Conservation (phyloP, 2,113 vertebrate genomes). For the Tringa solitaria region DNA sequence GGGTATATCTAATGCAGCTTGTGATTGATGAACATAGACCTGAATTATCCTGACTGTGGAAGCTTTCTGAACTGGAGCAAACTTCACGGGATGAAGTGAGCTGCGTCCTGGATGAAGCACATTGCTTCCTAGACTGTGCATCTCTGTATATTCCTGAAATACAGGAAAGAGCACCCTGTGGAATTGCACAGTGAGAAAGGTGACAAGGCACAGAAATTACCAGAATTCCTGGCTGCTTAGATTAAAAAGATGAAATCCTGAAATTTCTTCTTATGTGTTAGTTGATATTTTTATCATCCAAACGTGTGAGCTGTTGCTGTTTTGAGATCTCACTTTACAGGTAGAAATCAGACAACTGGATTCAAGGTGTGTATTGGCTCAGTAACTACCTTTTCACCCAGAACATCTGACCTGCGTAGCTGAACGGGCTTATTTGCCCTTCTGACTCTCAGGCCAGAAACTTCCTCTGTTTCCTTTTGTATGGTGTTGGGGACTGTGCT, state of each 20-base stretch:
- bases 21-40: background rate
- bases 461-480: background rate
- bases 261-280: background rate
- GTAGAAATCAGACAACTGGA: background rate
- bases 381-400: background rate
- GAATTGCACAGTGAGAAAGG: background rate
- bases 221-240: background rate
- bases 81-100: background rate
- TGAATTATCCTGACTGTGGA: background rate
- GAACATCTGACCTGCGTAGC: background rate
- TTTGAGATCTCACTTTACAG: background rate
- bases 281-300: background rate
- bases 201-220: background rate
- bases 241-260: background rate
- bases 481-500: background rate
- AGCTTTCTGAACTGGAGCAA: background rate
- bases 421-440: background rate
- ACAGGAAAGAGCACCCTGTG: background rate
- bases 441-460: conserved; percentile 2
- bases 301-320: background rate
- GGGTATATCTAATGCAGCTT: background rate
- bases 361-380: background rate
- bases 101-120: background rate
- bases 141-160: background rate
- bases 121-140: background rate